Conservation (phyloP, 2,113 vertebrate genomes). For the Gadus chalcogrammus region DNA sequence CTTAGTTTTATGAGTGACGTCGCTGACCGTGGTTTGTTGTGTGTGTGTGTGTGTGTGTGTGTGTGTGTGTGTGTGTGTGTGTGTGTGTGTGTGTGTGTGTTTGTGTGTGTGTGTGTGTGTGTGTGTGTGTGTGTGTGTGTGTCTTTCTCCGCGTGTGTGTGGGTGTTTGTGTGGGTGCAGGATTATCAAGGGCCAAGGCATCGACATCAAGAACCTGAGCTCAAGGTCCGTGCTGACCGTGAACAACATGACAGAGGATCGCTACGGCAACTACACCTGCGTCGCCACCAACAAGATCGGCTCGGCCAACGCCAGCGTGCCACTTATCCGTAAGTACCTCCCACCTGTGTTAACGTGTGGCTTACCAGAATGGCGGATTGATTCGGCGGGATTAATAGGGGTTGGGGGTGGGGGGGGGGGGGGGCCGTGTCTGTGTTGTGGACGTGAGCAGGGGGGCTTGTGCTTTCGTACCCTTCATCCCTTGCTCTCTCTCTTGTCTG, state of each 20-base stretch:
- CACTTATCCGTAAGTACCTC: conserved; percentile 94
- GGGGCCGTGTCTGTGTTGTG: conserved; percentile 9
- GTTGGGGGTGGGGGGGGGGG: background rate
- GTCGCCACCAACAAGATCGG: conserved; percentile 95
- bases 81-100: conserved; percentile 15
- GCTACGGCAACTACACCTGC: conserved; percentile 99
- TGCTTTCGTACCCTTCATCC: background rate
- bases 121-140: too few species aligned
- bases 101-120: too few species aligned
- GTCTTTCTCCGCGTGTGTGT: too few species aligned
- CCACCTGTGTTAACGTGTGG: too few species aligned
- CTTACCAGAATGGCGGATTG: too few species aligned
- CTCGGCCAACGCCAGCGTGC: conserved; percentile 90
- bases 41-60: too few species aligned
- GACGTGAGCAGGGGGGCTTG: too few species aligned
- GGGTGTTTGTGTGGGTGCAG: conserved; percentile 60
- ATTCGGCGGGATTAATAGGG: too few species aligned
- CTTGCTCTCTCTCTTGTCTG: background rate
- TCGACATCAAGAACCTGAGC: conserved; percentile 92
- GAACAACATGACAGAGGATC: conserved; percentile 97
- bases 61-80: too few species aligned
- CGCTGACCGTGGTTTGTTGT: conserved; percentile 2
- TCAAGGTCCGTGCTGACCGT: conserved; percentile 96
- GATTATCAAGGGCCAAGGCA: conserved; percentile 92
- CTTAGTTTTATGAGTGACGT: conserved; percentile 15